Evolutionary conservation across 1,140 invertebrate species (phyloP).

Genomic region (Bombus vancouverensis): DNA sequence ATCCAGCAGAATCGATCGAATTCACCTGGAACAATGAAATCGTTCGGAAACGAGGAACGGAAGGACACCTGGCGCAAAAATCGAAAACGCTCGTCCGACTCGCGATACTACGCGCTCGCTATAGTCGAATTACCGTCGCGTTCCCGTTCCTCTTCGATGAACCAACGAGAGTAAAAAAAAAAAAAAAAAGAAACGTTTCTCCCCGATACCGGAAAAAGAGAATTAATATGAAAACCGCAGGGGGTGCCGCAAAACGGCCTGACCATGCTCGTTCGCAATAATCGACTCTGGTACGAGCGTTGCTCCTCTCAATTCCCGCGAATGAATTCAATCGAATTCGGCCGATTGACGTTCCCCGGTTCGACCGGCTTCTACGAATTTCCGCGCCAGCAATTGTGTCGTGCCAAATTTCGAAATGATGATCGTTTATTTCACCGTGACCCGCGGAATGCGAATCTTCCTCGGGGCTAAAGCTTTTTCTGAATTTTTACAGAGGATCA

Average conservation of each 20-base stretch:
- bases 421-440: background rate
- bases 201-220: background rate
- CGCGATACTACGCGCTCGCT: background rate
- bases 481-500: background rate
- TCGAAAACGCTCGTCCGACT: background rate
- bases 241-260: background rate
- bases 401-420: background rate
- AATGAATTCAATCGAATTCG: constrained; percentile 1
- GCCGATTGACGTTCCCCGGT: constrained; percentile 26
- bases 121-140: background rate
- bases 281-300: background rate
- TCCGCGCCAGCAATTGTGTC: background rate
- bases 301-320: background rate
- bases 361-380: constrained; percentile 18
- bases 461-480: background rate
- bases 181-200: background rate
- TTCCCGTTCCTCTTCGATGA: background rate
- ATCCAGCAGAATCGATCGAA: background rate
- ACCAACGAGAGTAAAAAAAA: background rate
- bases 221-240: constrained; percentile 36
- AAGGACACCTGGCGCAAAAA: background rate
- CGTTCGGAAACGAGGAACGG: background rate
- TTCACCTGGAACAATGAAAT: background rate
- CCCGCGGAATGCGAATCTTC: background rate
- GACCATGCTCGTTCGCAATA: constrained; percentile 3